phyloP scores from a whole-genome alignment of 2,797 vertebrate genomes.

The Ispidina picta region DNA sequence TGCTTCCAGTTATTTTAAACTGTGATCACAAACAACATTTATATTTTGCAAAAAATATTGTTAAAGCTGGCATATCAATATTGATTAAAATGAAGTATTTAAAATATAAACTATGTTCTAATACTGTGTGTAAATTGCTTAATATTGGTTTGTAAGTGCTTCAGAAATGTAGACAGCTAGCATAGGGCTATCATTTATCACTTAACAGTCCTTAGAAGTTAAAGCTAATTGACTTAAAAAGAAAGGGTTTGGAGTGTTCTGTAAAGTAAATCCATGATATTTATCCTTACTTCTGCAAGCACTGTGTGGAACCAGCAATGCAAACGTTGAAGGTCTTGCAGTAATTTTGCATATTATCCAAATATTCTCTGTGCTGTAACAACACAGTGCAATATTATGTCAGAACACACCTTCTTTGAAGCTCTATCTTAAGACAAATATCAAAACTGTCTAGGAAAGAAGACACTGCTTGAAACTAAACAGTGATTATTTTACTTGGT shows the following conservation, averaged over 20 bases:
- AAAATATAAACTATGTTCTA: not conserved
- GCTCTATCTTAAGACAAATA: not conserved
- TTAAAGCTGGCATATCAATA: not conserved
- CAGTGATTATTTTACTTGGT: not conserved
- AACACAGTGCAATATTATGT: not conserved
- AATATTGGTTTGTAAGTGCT: not conserved
- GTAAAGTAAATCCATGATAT: not conserved
- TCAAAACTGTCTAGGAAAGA: not conserved
- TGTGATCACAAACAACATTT: not conserved
- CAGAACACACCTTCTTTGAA: not conserved
- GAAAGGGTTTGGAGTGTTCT: not conserved
- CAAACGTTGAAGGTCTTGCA: not conserved
- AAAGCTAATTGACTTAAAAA: slow-evolving; percentile 2
- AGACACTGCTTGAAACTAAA: not conserved
- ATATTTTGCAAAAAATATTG: not conserved
- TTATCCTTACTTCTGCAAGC: not conserved
- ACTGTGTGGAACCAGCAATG: not conserved
- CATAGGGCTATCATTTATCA: not conserved
- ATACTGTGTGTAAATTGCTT: not conserved
- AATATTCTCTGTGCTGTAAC: not conserved
- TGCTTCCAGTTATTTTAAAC: not conserved
- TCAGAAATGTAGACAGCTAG: not conserved
- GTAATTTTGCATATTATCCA: not conserved
- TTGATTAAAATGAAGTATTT: not conserved
- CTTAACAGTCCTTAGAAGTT: not conserved